Percentiles rank a stretch among this genome's conserved stretches.
Conservation (phyloP, 2,113 vertebrate species). For the Crocuta crocuta region DNA sequence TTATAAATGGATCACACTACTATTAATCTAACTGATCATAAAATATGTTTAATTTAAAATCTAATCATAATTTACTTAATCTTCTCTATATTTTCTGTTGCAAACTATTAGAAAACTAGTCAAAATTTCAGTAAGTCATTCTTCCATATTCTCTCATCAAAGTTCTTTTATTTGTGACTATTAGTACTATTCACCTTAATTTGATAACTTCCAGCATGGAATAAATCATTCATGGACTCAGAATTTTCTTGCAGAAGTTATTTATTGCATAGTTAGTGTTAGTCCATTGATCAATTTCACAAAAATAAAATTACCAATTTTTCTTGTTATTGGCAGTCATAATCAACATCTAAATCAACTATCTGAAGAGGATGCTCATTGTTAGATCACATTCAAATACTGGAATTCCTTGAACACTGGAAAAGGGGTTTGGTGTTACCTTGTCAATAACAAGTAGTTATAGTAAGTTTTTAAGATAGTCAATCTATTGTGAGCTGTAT, state of each 20-base stretch:
- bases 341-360: neutral
- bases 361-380: neutral
- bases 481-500: neutral
- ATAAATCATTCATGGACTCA: neutral
- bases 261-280: neutral
- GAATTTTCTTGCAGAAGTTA: neutral
- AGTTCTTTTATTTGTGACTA: neutral
- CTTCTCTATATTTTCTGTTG: neutral
- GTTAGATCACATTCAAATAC: neutral
- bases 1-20: neutral
- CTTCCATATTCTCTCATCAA: neutral
- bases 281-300: neutral
- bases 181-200: neutral
- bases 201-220: neutral
- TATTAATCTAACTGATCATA: neutral
- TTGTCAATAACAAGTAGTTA: neutral
- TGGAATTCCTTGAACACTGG: neutral
- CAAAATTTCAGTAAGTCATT: neutral
- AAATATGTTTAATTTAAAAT: neutral
- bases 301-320: neutral
- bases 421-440: neutral
- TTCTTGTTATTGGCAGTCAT: neutral
- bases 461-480: neutral
- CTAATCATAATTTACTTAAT: neutral
- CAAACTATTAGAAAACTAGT: neutral